Base-by-base conservation (phyloP, 2,113 vertebrate species). In the Rattus rattus region DNA sequence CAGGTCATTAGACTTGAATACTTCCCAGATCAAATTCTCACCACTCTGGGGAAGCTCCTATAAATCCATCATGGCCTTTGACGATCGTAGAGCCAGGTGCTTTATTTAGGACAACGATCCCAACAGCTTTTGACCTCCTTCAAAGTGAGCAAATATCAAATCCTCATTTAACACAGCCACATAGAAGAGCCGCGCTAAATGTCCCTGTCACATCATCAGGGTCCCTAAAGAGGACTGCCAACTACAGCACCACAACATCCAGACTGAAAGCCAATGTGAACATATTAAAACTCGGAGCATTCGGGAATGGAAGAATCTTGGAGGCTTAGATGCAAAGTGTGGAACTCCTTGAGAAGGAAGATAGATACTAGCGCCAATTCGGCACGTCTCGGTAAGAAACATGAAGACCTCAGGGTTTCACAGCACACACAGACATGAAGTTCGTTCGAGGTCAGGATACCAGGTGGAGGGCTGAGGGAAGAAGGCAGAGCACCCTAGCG, bases 1-100 rank as follows among this genome's bases (percentile, higher is more conserved):
- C 12, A 79, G 39, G 88, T 96, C 83, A 96, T 80, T 90, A 79
- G 87, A 79, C 47, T 49, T 94, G 56, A 96, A 75, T 88, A 86
- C 26, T 22, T 49, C 69, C 63, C 83, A 92, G 88, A 96, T 91
- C 92, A 95, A 96, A 95, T 70, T 49, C 83, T 94, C 30, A 81
- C 30, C 33, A 84, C 47, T 30, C 63, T 79, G 79, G 92, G 30
- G n/a, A 79, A 5, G 20, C 49, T 80, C 70, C 73, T 76, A 89
- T 19, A 69, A 92, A 76, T 12, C 63, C 33, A 88, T 63, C 22
- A 86, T 65, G 86, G 83, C 59, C 69, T 92, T 80, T 88, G 86
- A 95, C 26, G 54, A 91, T 72, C 43, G 92, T 72, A 69, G 9
- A 96, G 88, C 28, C 22, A 91, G 20, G 85, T n/a, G 24, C 22